Base-by-base conservation (phyloP, 2,888 invertebrate genomes). In the Lissocephala sabroskyi region DNA sequence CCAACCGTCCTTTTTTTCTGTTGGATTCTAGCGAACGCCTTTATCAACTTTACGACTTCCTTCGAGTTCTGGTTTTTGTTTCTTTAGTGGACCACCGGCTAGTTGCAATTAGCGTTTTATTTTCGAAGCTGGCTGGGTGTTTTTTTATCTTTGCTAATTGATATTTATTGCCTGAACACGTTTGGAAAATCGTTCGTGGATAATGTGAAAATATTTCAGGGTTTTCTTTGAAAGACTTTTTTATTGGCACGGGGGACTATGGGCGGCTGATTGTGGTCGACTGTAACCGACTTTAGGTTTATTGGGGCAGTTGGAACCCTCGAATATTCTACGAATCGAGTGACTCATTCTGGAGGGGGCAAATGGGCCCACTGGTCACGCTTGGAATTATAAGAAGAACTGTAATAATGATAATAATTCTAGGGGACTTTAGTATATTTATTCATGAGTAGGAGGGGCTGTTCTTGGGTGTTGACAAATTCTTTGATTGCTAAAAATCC, bases 21-120 rank as follows among this genome's bases (percentile, higher is more conserved):
- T 42, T 16, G 30, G 9, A 3, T n/a, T 18, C 17, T 33, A 23
- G 18, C 30, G 23, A 26, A 47, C 50, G 53, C 45, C 65, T 58
- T 62, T 71, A 71, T 71, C 71, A 71, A 47, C 61, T 71, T 73
- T 54, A 73, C 65, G 71, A 77, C 78, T 77, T 77, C 75, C 75
- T 73, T 56, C 52, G n/a, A 52, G 41, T 45, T 16, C 35, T 49
- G 29, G 13, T 35, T 45, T 28, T n/a, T 26, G 56, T 29, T 28
- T 14, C 14, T 35, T 23, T 41, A 30, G 13, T 52, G 51, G 70
- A 65, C 70, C 70, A 68, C 62, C 61, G 48, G 65, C 53, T 56
- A 45, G 45, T 59, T 52, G 64, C 71, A 71, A 77, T 71, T 71
- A 71, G 71, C 59, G 56, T 59, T 52, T 49, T 60, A 35, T 47